These are phyloP conservation scores for Neogale vison DNA, from an alignment of 2,113 vertebrate species.

Conservation along the genomic window DNA sequence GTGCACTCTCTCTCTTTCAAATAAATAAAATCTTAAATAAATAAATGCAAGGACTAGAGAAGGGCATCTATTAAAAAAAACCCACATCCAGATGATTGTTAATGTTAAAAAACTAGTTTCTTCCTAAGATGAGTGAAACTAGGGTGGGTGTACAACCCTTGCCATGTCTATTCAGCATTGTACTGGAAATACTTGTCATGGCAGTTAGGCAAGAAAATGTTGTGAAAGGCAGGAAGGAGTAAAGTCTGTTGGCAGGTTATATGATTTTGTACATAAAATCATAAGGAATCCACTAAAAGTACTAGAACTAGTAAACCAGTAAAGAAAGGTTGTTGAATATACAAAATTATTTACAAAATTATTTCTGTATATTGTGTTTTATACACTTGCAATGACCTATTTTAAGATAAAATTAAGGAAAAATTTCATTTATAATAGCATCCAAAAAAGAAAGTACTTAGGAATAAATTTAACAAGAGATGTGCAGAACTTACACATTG, in stretches of 20 bases:
- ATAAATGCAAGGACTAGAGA: neutral
- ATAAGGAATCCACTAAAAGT: neutral
- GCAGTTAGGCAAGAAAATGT: neutral
- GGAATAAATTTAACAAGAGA: neutral
- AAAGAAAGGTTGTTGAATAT: neutral
- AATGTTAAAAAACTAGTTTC: neutral
- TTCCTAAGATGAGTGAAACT: neutral
- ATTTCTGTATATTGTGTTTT: neutral
- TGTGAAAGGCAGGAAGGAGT: neutral
- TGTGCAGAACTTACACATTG: neutral
- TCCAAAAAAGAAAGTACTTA: constrained; percentile 9
- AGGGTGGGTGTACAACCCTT: neutral
- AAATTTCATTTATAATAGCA: neutral
- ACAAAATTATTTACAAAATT: neutral
- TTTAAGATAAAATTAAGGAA: constrained; percentile 7
- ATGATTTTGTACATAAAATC: neutral
- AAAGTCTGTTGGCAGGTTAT: neutral
- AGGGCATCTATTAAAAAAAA: neutral
- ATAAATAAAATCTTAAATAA: neutral
- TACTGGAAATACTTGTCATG: neutral
- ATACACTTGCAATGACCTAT: neutral
- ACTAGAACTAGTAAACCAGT: neutral
- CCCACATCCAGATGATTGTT: neutral
- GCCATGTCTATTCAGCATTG: neutral
- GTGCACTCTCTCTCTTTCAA: neutral